A percentile compares a stretch with the other conserved stretches of the same genome.
Evolutionary conservation across 1,140 invertebrate genomes (phyloP).

Genomic region (Habropoda laboriosa): DNA sequence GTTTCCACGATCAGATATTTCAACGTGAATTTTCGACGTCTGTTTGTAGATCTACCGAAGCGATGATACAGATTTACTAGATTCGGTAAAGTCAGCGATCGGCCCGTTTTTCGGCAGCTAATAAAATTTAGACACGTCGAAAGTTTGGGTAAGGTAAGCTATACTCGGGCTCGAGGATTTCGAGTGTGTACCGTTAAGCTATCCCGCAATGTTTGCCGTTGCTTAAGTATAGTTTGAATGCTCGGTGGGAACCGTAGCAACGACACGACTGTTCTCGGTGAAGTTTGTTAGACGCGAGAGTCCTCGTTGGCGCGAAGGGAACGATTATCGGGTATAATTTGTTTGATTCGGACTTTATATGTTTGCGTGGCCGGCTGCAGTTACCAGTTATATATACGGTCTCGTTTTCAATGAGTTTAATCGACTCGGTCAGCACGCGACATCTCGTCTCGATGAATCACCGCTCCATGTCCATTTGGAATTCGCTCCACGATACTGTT

Average conservation of each 20-base stretch:
- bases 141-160: too few relatives aligned
- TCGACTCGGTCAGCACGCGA: constrained; percentile 54
- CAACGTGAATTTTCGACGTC: too few relatives aligned
- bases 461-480: not conserved
- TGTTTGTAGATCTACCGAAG: too few relatives aligned
- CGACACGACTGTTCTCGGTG: not conserved
- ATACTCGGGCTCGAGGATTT: constrained; percentile 1
- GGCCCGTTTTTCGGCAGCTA: not conserved
- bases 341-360: constrained; percentile 37
- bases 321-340: constrained; percentile 25
- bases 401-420: constrained; percentile 62
- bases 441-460: constrained; percentile 61
- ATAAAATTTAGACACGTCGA: not conserved
- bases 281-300: not conserved
- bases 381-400: constrained; percentile 44
- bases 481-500: not conserved
- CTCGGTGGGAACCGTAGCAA: not conserved
- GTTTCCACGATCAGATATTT: too few relatives aligned
- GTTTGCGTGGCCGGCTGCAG: constrained; percentile 20
- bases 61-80: not conserved
- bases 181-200: constrained; percentile 2
- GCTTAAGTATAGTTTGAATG: not conserved
- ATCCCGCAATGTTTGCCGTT: not conserved
- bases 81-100: not conserved
- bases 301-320: not conserved